Percentiles rank a stretch among this genome's conserved stretches.
phyloP scores from a whole-genome alignment of 2,113 vertebrate genomes.

The Phalacrocorax aristotelis region DNA sequence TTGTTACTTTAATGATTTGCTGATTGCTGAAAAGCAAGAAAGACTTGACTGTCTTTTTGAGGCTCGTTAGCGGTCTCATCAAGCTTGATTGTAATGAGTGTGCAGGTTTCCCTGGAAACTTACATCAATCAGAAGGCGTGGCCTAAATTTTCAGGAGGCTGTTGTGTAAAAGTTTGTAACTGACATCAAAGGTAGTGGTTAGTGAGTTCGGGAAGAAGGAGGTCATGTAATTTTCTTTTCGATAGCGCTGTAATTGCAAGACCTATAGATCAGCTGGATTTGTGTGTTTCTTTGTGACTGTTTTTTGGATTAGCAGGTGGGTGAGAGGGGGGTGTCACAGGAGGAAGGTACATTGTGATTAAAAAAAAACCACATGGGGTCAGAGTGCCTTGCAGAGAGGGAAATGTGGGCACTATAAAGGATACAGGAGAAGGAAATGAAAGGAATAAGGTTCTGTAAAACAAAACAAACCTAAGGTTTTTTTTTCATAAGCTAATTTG shows the following conservation, averaged over 20 bases:
- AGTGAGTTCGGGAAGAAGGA: neutral
- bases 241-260: neutral
- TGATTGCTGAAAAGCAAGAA: neutral
- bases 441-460: neutral
- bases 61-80: neutral
- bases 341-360: neutral
- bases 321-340: neutral
- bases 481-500: neutral
- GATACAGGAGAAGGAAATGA: neutral
- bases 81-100: neutral
- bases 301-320: neutral
- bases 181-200: neutral
- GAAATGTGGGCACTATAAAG: neutral
- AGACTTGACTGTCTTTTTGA: neutral
- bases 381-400: neutral
- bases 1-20: neutral
- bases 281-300: neutral
- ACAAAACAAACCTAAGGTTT: neutral
- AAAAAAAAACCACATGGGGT: neutral
- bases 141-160: neutral
- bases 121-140: neutral
- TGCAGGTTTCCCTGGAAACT: neutral
- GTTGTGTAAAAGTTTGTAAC: neutral
- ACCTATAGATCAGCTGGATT: neutral
- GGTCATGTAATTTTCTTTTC: neutral